Percentiles rank a stretch among this genome's conserved stretches.
These are phyloP conservation scores for Campylomormyrus numenius DNA, from an alignment of 2,113 vertebrate genomes.

Conservation along the genomic window DNA sequence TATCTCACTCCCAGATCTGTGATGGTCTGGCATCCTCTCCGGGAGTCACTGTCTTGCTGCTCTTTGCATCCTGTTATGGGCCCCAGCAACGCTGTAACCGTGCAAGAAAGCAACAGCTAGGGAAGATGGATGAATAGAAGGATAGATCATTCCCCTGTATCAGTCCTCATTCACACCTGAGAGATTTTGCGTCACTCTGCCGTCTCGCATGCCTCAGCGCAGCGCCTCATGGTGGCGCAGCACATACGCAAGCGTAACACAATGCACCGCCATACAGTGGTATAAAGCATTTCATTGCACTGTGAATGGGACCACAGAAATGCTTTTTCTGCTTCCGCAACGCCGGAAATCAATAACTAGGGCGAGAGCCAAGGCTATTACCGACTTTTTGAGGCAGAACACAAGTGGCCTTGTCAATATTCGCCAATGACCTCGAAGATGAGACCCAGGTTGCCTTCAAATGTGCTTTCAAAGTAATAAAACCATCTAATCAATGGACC, in stretches of 20 bases:
- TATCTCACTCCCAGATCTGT: not conserved
- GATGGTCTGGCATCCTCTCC: not conserved
- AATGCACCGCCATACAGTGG: conserved; percentile 3
- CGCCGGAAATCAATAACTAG: not conserved
- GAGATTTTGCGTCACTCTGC: not conserved
- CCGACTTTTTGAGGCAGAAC: not conserved
- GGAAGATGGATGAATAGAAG: not conserved
- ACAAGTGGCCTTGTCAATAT: not conserved
- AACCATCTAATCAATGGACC: not conserved
- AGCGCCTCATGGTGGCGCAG: conserved; percentile 24
- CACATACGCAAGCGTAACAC: not conserved
- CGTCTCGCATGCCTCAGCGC: not conserved
- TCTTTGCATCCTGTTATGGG: not conserved
- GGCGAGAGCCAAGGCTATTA: not conserved
- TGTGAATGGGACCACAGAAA: not conserved
- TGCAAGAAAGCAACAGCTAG: not conserved
- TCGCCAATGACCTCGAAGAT: not conserved
- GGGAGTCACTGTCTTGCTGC: not conserved
- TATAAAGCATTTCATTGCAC: not conserved
- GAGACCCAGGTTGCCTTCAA: not conserved
- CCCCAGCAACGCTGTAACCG: not conserved
- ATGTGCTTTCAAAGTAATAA: not conserved
- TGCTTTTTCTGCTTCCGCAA: not conserved
- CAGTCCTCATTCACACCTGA: not conserved
- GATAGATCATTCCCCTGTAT: not conserved